Conservation (phyloP, 2,797 vertebrate genomes). For the Clarias laeviceps region DNA sequence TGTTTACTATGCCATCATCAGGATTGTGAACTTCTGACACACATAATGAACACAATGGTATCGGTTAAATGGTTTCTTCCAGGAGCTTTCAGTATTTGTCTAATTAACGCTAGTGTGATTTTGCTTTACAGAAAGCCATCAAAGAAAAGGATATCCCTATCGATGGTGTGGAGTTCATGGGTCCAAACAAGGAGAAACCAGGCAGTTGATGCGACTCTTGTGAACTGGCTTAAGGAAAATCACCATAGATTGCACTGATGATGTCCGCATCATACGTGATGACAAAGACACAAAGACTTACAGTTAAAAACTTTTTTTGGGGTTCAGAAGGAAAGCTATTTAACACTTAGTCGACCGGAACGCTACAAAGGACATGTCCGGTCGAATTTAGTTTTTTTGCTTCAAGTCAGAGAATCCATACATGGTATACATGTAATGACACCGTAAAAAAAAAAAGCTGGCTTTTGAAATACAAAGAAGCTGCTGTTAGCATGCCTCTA, state of each 20-base stretch:
- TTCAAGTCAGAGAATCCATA: not conserved
- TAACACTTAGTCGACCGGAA: not conserved
- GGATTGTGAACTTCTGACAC: not conserved
- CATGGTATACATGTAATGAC: not conserved
- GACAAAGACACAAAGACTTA: not conserved
- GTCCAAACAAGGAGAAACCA: conserved; percentile 85
- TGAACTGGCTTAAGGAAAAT: not conserved
- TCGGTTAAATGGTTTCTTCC: not conserved
- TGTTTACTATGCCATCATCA: not conserved
- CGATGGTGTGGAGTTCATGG: conserved; percentile 95
- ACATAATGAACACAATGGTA: not conserved
- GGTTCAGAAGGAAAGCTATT: not conserved
- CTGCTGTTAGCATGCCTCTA: not conserved
- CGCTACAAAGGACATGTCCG: not conserved
- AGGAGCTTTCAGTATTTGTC: not conserved
- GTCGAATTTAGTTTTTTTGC: not conserved
- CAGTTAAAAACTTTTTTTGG: not conserved
- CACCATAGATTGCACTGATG: not conserved
- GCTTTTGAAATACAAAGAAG: not conserved
- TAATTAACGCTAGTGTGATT: not conserved
- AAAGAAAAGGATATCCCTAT: conserved; percentile 96
- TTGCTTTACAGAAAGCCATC: conserved; percentile 85
- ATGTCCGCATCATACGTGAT: not conserved
- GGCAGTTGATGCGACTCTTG: conserved; percentile 73
- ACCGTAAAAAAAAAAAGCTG: not conserved